Base-by-base conservation (phyloP, 2,113 vertebrate genomes). In the Tricholaema leucomelas region DNA sequence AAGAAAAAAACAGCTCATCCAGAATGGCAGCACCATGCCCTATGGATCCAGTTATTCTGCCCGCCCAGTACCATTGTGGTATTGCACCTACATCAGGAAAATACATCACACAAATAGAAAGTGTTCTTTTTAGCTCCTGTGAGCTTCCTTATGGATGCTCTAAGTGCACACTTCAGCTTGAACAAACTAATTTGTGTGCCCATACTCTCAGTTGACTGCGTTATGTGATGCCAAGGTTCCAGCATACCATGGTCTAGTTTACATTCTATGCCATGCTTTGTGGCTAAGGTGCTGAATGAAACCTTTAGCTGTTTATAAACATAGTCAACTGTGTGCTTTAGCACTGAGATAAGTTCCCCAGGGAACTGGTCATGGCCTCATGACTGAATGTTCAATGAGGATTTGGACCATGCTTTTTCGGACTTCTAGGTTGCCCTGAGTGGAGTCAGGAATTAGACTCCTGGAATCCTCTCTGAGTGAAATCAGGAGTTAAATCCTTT, bases 361-460 rank as follows among this genome's bases (percentile, higher is more conserved):
- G 38, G 60, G 20, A 60, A 50, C 31, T n/a, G 15, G 17, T 81
- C 7, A 2, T 1, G 4, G 16, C 55, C 38, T 12, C 0, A 1
- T 61, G 48, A 25, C 38, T 77, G 24, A 35, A 0, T 80, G 38
- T n/a, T 81, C 20, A 60, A 69, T 55, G 55, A 85, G 42, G 17
- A 8, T 81, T 78, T 88, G 38, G 15, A 52, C 20, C 17, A 15
- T 74, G 33, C 28, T 50, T 50, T 50, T 8, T 78, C 52, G 59
- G 31, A 58, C 21, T 74, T 73, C n/a, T 44, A 8, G 33, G 11
- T 74, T 88, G 18, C 28, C 11, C 8, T 81, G 27, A 40, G 6
- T 48, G 8, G 30, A 81, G 31, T 78, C 19, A n/a, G 33, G 18
- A 60, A 19, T 17, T 81, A 25, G 15, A 44, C 15, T 28, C 12